A percentile compares a stretch with the other conserved stretches of the same genome.
Conservation (phyloP, 2,797 vertebrate genomes). For the Calcarius lapponicus region DNA sequence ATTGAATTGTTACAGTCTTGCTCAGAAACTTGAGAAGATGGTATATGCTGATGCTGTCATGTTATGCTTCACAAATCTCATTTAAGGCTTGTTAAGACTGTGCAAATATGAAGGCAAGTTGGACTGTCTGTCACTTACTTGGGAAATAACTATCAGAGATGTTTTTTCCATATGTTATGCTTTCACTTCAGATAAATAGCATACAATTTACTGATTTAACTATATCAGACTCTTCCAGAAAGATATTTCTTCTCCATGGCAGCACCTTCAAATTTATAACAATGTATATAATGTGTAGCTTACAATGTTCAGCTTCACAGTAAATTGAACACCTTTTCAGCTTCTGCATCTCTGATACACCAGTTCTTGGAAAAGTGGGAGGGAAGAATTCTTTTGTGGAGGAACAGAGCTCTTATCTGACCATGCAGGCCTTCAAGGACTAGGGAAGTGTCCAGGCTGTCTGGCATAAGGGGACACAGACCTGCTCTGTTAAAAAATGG, state of each 20-base stretch:
- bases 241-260: background rate
- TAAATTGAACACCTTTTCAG: background rate
- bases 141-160: background rate
- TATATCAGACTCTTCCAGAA: background rate
- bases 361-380: background rate
- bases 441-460: background rate
- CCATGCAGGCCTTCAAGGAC: background rate
- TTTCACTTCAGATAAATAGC: background rate
- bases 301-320: background rate
- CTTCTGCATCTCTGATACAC: background rate
- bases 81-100: background rate
- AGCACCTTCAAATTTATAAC: background rate
- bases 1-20: background rate
- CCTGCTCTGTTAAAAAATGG: background rate
- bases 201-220: background rate
- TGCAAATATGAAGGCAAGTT: background rate
- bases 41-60: background rate
- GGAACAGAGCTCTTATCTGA: background rate
- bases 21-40: background rate
- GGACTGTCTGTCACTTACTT: background rate
- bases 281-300: accelerated
- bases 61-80: background rate
- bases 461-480: background rate
- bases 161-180: background rate
- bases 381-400: background rate